Base-by-base conservation (phyloP, 2,797 vertebrate genomes). In the Xiphorhynchus erythropygius region DNA sequence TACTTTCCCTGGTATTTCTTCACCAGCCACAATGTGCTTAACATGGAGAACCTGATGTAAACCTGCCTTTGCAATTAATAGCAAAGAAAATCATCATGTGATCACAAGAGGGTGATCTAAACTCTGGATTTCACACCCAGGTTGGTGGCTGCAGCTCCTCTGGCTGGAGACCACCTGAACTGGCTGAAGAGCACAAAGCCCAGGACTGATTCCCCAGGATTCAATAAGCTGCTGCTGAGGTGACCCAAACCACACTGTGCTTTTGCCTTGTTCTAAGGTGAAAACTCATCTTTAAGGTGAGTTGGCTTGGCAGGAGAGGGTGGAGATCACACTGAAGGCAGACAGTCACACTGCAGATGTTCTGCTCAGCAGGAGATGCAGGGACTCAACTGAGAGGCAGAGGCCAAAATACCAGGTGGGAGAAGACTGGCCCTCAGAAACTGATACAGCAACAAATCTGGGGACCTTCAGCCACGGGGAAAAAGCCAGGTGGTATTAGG, bases 341-440 rank as follows among this genome's bases (percentile, higher is more conserved):
- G n/a, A 6, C 11, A 47, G 24, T 44, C 24, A 74, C 19, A 49
- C 56, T 23, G 30, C 7, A 28, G 27, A 47, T 25, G 16, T 10
- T 69, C 50, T 1, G 2, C 35, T 57, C 55, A 32, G 27, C 11
- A 42, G 21, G 0, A 60, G 13, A 50, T 5, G 5, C 3, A n/a
- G 52, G 74, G 27, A 42, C 35, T 39, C 2, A 32, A 27, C 49
- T 6, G 18, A 7, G 37, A 28, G 18, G 22, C 9, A 39, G 17
- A 64, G 33, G 24, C 25, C 56, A 64, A 24, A 9, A 4, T 14
- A 73, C 5, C 55, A 63, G 23, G 50, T n/a, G 14, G 56, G 37
- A 11, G 33, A 65, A 69, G n/a, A 42, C 19, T 18, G 23, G 18
- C 25, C 18, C 50, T 65, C 18, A 9, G 24, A 64, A 83, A 33